Evolutionary conservation across 2,113 vertebrate genomes (phyloP).

Genomic region (Reinhardtius hippoglossoides): DNA sequence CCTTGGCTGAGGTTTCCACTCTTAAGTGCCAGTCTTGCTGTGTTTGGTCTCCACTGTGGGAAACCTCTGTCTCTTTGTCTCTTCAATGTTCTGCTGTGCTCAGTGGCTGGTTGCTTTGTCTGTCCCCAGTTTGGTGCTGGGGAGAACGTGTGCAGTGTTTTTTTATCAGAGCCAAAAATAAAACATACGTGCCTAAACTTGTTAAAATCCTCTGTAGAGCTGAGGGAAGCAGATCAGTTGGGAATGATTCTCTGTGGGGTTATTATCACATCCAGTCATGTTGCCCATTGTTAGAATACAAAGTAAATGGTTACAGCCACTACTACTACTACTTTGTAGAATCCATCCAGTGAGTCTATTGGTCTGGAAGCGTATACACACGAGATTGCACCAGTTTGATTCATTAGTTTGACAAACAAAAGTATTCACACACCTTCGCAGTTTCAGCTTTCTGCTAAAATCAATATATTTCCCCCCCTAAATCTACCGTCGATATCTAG

Average conservation of each 20-base stretch:
- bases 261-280: not conserved
- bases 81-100: not conserved
- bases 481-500: too few relatives aligned
- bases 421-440: too few relatives aligned
- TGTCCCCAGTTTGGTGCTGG: not conserved
- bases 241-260: not conserved
- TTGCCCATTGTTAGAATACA: not conserved
- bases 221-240: not conserved
- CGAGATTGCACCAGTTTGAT: too few relatives aligned
- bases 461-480: too few relatives aligned
- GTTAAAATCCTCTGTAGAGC: not conserved
- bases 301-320: not conserved
- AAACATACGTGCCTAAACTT: not conserved
- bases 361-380: too few relatives aligned
- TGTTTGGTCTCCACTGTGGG: not conserved
- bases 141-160: not conserved
- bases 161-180: not conserved
- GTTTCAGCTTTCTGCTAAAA: too few relatives aligned
- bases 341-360: not conserved
- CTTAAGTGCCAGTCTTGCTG: not conserved
- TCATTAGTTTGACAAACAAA: too few relatives aligned
- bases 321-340: not conserved
- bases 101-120: not conserved
- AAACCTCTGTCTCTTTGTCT: not conserved
- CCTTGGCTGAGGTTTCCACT: too few relatives aligned